Percentiles rank a stretch among this genome's conserved stretches.
phyloP scores from a whole-genome alignment of 2,797 vertebrate genomes.

The Halcyon smyrnensis region DNA sequence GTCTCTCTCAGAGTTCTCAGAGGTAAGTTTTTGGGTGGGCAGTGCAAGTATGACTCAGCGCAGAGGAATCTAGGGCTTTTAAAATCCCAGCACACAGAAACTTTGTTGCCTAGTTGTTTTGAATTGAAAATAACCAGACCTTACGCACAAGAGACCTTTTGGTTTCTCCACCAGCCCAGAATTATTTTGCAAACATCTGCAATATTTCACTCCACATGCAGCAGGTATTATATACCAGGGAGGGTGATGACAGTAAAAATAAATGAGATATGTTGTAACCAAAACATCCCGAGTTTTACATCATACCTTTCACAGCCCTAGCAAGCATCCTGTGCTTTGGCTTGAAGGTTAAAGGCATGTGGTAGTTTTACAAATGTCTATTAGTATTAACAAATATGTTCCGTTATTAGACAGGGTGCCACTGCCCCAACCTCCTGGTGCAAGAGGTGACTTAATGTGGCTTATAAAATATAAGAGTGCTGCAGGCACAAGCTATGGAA shows the following conservation, averaged over 20 bases:
- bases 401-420: slow-evolving; percentile 66
- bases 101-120: slow-evolving; percentile 50
- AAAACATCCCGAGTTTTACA: slow-evolving; percentile 73
- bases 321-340: slow-evolving; percentile 63
- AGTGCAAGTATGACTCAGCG: slow-evolving; percentile 26
- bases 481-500: slow-evolving; percentile 56
- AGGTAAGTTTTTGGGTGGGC: slow-evolving; percentile 59
- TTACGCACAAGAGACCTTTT: slow-evolving; percentile 55
- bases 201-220: slow-evolving; percentile 70
- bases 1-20: slow-evolving; percentile 18
- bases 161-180: slow-evolving; percentile 55
- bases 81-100: slow-evolving; percentile 61
- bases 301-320: slow-evolving; percentile 70
- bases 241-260: slow-evolving; percentile 77
- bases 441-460: slow-evolving; percentile 63
- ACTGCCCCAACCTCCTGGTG: slow-evolving; percentile 37
- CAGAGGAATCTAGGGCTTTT: slow-evolving; percentile 50
- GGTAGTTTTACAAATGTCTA: slow-evolving; percentile 64
- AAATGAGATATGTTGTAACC: slow-evolving; percentile 74
- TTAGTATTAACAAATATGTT: slow-evolving; percentile 69
- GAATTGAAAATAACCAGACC: slow-evolving; percentile 72
- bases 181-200: slow-evolving; percentile 78
- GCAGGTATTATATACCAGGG: slow-evolving; percentile 67
- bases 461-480: slow-evolving; percentile 51
- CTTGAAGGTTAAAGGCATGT: slow-evolving; percentile 49